These are phyloP conservation scores for Drosophila trichaetosa DNA, from an alignment of 2,888 invertebrate species.

Conservation along the genomic window DNA sequence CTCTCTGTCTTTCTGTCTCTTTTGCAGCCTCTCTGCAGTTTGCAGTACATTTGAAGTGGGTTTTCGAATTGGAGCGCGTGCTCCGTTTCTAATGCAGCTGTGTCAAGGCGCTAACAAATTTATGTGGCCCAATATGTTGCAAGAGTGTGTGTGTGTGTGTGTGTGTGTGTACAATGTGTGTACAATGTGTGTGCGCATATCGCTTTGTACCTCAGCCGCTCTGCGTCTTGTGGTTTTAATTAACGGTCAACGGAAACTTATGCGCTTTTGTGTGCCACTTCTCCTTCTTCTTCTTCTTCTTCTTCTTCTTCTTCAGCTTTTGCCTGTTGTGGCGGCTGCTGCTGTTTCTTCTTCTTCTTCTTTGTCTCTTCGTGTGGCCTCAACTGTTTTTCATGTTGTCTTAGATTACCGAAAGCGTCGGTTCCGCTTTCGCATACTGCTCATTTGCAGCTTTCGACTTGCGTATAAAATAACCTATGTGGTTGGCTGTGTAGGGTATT, in stretches of 20 bases:
- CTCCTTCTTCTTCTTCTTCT: slow-evolving; percentile 30
- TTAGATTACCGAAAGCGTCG: slow-evolving; percentile 70
- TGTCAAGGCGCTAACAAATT: slow-evolving; percentile 76
- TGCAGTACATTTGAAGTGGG: slow-evolving; percentile 45
- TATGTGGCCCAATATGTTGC: slow-evolving; percentile 58
- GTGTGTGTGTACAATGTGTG: background rate
- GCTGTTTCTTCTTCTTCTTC: slow-evolving; percentile 6
- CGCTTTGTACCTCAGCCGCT: slow-evolving; percentile 14
- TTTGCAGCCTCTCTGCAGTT: background rate
- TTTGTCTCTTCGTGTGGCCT: slow-evolving; percentile 57
- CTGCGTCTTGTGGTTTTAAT: slow-evolving; percentile 73
- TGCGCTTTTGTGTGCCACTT: slow-evolving; percentile 73
- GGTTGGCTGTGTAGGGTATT: background rate
- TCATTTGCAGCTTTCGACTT: slow-evolving; percentile 47
- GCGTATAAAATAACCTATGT: slow-evolving; percentile 30
- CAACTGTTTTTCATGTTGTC: slow-evolving; percentile 68
- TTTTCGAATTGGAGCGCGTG: slow-evolving; percentile 55
- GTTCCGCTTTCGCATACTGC: slow-evolving; percentile 73
- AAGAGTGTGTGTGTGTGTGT: slow-evolving; percentile 8
- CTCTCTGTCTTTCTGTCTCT: background rate
- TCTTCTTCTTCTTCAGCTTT: slow-evolving; percentile 23
- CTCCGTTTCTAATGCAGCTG: slow-evolving; percentile 73
- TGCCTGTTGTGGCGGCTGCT: slow-evolving; percentile 11
- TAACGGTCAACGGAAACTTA: slow-evolving; percentile 79
- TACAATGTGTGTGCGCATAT: slow-evolving; percentile 16